Base-by-base conservation (phyloP, 2,113 vertebrate genomes). In the Osmerus eperlanus region DNA sequence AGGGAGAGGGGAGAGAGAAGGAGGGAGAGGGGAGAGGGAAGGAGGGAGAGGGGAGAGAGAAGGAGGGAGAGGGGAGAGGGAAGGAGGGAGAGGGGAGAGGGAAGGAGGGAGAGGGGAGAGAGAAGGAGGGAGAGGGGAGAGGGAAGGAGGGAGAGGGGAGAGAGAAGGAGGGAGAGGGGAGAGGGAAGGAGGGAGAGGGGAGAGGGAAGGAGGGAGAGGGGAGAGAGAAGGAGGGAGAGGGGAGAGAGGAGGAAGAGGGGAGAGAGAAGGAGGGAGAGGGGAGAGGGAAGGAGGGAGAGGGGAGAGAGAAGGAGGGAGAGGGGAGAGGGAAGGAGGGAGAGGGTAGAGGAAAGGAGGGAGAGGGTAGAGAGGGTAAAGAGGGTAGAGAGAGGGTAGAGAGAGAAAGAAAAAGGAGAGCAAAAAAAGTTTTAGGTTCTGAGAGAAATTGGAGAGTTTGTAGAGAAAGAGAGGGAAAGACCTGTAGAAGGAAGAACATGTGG, bases 141-240 rank as follows among this genome's bases (percentile, higher is more conserved):
- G 21, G 21, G 21, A 75, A 77, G 84, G 84, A 80, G 65, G 76
- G 83, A 86, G 74, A 72, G 77, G 77, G 71, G 70, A 21, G 21
- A 60, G 56, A 67, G 72, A 52, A 68, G 67, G 61, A 61, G 18
- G 59, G 19, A 23, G 5, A 12, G 23, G 9, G 21, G 13, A 5
- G 13, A 14, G 28, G 23, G 60, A 62, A 14, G n/a, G 60, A 23
- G 23, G 23, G 23, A 8, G 60, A 25, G 21, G 28, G 14, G 14
- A 61, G 21, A 65, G 29, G 23, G 71, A 28, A 32, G 29, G 15
- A 56, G 23, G 18, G 70, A 29, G 21, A 64, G 67, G 52, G 71
- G 66, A 66, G 56, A n/a, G 29, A n/a, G 62, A 36, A 16, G 16
- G 25, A 4, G 25, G 60, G 23, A 23, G 21, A 32, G 25, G 47